A percentile compares a stretch with the other conserved stretches of the same genome.
Conservation (phyloP, 1,140 invertebrate genomes). For the Drosophila athabasca region DNA sequence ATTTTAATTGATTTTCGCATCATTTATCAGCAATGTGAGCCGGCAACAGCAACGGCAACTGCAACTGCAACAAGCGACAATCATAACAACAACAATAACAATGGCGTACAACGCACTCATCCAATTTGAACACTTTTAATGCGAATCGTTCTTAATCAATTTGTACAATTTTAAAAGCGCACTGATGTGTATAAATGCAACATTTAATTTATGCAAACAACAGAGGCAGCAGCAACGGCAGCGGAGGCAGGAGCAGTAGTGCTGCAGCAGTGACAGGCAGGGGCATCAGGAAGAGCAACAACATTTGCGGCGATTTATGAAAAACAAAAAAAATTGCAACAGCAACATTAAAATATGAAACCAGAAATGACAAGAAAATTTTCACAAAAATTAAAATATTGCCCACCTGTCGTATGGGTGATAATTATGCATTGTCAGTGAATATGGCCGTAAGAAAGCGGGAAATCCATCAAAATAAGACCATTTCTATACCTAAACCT, state of each 20-base stretch:
- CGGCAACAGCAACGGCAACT: constrained; percentile 6
- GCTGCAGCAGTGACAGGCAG: too few species aligned
- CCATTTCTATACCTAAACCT: not conserved
- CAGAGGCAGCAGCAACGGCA: constrained; percentile 2
- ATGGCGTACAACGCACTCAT: constrained; percentile 26
- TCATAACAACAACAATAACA: constrained; percentile 1
- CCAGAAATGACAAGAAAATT: constrained; percentile 27
- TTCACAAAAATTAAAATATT: constrained; percentile 16
- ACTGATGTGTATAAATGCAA: constrained; percentile 72
- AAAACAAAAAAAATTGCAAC: not conserved
- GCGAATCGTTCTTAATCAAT: constrained; percentile 65
- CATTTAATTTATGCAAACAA: constrained; percentile 72
- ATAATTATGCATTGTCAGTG: too few species aligned
- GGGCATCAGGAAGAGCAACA: constrained; percentile 4
- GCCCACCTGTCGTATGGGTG: too few species aligned
- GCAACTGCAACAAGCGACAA: constrained; percentile 4
- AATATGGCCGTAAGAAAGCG: too few species aligned
- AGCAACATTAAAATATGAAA: not conserved
- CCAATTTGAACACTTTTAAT: constrained; percentile 64
- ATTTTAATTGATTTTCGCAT: constrained; percentile 76
- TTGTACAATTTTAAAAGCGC: constrained; percentile 71
- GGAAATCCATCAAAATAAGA: not conserved
- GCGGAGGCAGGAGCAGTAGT: too few species aligned
- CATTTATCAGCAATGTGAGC: constrained; percentile 63
- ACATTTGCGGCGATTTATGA: constrained; percentile 49